These are phyloP conservation scores for Dryoscopus gambensis DNA, from an alignment of 2,113 vertebrate genomes.

Conservation along the genomic window DNA sequence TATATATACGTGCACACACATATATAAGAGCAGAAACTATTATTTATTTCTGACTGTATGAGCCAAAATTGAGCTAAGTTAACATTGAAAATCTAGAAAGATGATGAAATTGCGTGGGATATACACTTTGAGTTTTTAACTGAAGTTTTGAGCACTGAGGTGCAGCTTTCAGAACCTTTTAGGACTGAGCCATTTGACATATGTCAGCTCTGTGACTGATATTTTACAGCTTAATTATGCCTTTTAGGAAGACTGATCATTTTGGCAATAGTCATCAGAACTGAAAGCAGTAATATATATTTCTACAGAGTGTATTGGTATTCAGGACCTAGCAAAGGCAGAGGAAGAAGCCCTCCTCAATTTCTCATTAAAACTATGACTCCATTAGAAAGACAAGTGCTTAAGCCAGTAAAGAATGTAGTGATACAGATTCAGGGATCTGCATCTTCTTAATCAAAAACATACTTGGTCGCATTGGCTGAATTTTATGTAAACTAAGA, in stretches of 20 bases:
- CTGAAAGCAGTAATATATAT: neutral
- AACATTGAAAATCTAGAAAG: neutral
- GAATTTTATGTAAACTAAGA: neutral
- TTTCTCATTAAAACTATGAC: neutral
- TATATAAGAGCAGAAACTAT: neutral
- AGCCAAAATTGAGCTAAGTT: neutral
- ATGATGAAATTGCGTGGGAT: neutral
- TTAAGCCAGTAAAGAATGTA: neutral
- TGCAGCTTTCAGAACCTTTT: neutral
- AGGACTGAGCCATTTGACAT: neutral
- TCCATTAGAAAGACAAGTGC: neutral
- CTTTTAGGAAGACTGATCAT: neutral
- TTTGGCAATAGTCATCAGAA: neutral
- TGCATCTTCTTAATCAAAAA: neutral
- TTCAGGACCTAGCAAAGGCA: neutral
- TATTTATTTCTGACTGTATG: neutral
- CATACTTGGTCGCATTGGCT: neutral
- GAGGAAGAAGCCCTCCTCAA: neutral
- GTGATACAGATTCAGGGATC: neutral
- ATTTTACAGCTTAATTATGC: neutral
- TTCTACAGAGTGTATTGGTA: neutral
- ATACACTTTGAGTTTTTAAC: neutral
- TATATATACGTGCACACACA: accelerated
- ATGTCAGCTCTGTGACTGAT: neutral
- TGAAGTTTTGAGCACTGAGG: neutral